A percentile compares a stretch with the other conserved stretches of the same genome.
phyloP scores from a whole-genome alignment of 2,797 vertebrate species.

The Poliocrania exsul region DNA sequence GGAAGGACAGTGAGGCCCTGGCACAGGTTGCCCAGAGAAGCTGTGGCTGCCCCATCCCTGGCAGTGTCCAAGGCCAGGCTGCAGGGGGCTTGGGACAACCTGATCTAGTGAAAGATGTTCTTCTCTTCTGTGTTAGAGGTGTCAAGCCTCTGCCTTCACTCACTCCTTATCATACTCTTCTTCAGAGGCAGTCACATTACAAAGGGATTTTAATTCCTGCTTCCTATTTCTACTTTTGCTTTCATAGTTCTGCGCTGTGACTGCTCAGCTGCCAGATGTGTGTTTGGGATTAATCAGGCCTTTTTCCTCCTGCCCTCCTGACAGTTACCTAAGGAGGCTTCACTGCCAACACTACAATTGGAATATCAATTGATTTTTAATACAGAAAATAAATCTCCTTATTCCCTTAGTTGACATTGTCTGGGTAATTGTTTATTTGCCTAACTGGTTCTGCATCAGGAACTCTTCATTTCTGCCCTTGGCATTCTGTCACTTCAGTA shows the following conservation, averaged over 20 bases:
- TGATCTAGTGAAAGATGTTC: neutral
- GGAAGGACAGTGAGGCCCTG: neutral
- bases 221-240: neutral
- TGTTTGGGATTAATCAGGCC: conserved; percentile 15
- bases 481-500: conserved; percentile 55
- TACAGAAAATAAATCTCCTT: conserved; percentile 11
- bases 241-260: neutral
- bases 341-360: neutral
- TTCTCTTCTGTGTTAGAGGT: neutral
- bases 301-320: conserved; percentile 18
- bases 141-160: neutral
- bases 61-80: neutral
- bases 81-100: accelerated
- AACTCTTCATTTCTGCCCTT: conserved; percentile 32
- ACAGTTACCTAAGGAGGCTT: conserved; percentile 9
- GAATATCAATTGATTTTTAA: conserved; percentile 29
- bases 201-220: neutral
- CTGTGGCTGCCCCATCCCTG: neutral
- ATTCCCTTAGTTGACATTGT: conserved; percentile 35
- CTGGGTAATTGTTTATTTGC: conserved; percentile 67
- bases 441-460: conserved; percentile 72
- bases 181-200: neutral
- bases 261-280: neutral
- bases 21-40: neutral
- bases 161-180: neutral